These are phyloP conservation scores for Watsonalla cultraria DNA, from an alignment of 2,888 invertebrate genomes.

Conservation along the genomic window DNA sequence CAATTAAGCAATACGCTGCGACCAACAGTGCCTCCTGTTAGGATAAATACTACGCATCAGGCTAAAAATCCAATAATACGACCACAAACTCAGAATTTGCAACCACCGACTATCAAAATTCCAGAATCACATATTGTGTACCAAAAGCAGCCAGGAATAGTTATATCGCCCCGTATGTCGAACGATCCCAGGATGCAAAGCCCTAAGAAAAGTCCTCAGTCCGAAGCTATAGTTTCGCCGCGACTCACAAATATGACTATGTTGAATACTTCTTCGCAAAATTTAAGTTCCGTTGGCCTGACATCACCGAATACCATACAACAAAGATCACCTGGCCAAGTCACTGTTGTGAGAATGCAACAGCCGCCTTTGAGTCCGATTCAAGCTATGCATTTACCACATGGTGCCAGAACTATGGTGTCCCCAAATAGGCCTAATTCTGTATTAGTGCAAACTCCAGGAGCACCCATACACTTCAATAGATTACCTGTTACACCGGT, in stretches of 20 bases:
- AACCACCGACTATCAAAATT: conserved; percentile 82
- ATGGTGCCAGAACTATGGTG: conserved; percentile 57
- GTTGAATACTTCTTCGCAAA: conserved; percentile 58
- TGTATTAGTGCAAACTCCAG: conserved; percentile 69
- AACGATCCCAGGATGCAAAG: conserved; percentile 62
- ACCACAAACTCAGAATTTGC: conserved; percentile 69
- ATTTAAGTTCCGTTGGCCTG: conserved; percentile 50
- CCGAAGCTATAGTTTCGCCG: conserved; percentile 58
- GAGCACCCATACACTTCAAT: conserved; percentile 68
- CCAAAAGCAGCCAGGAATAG: conserved; percentile 67
- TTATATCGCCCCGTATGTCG: conserved; percentile 62
- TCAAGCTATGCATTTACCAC: conserved; percentile 62
- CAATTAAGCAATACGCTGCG: conserved; percentile 45
- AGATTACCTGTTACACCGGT: conserved; percentile 79
- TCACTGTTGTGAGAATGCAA: conserved; percentile 75
- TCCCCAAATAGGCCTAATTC: conserved; percentile 69
- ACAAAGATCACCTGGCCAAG: conserved; percentile 65
- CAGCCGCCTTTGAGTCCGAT: conserved; percentile 69
- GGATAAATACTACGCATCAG: conserved; percentile 63
- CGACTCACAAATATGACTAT: conserved; percentile 63
- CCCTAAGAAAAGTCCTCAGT: conserved; percentile 58
- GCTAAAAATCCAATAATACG: conserved; percentile 66
- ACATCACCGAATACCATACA: conserved; percentile 59
- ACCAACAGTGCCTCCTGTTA: conserved; percentile 51
- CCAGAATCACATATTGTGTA: conserved; percentile 76